phyloP scores from a whole-genome alignment of 2,113 vertebrate genomes.

The Charadrius vociferus region DNA sequence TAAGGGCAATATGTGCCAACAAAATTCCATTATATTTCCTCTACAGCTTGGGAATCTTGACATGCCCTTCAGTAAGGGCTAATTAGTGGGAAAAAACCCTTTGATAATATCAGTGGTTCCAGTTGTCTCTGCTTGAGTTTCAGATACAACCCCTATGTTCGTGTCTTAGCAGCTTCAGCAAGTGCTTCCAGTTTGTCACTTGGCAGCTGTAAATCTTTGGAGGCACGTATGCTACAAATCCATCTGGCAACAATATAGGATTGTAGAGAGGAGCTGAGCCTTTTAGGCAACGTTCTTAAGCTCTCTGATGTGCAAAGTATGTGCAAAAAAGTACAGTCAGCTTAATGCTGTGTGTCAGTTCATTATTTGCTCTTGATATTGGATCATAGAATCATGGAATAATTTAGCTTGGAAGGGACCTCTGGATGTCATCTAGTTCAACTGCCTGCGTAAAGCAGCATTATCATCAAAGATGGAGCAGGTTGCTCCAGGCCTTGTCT shows the following conservation, averaged over 20 bases:
- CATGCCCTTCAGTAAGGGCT: not conserved
- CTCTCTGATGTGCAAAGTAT: not conserved
- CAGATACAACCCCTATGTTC: not conserved
- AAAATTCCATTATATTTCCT: not conserved
- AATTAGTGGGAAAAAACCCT: not conserved
- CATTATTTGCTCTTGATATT: not conserved
- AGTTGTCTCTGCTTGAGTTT: not conserved
- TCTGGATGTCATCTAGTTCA: not conserved
- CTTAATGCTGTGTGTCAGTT: not conserved
- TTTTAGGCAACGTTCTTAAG: not conserved
- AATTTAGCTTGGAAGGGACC: not conserved
- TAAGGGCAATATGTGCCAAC: not conserved
- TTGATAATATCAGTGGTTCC: not conserved
- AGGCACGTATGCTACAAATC: not conserved
- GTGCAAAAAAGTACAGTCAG: not conserved
- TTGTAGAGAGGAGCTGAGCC: not conserved
- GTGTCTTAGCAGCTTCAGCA: not conserved
- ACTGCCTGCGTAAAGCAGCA: not conserved
- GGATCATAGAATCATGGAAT: not conserved
- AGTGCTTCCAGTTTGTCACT: not conserved
- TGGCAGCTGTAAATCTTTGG: not conserved
- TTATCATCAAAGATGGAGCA: not conserved
- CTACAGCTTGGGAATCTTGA: not conserved
- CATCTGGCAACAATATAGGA: not conserved
- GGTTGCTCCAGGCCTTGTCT: not conserved